Base-by-base conservation (phyloP, 2,797 vertebrate species). In the Acipenser transmontanus region DNA sequence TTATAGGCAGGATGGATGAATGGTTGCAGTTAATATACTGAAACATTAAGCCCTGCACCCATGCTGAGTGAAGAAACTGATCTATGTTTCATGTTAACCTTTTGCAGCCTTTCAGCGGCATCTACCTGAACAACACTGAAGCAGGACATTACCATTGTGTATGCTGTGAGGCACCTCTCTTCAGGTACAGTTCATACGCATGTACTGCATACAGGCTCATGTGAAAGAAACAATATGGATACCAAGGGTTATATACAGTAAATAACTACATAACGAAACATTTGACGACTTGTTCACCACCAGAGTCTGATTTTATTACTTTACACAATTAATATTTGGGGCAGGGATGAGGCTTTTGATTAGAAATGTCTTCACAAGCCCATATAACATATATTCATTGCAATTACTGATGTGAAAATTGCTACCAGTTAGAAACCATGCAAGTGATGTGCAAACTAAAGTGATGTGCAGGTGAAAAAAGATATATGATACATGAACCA, bases 21-120 rank as follows among this genome's bases (percentile, higher is more conserved):
- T 65, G 11, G 56, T 10, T 63, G 2, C 6, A 6, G 50, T n/a
- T 57, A 7, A 11, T n/a, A 11, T 1, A 7, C 54, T 57, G 54
- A 57, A 57, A 57, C 11, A n/a, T 57, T 57, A 7, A 57, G n/a
- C 54, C 54, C 11, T 57, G 54, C 54, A 11, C 1, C 11, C 54
- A 10, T 62, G 7, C 12, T 62, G 11, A 12, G 48, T 47, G 48
- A 7, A 17, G 7, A 57, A 14, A 10, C 52, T 34, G 60, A 17
- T 64, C 50, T 68, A 14, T 73, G 56, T 34, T 34, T 34, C 34
- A 34, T 34, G 34, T 34, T 34, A 34, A 34, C 34, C 52, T 56
- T 69, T 74, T 77, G 52, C 76, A 98, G 94, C 93, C 94, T 20
- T 97, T 97, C 80, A 96, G 92, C 81, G 93, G 93, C 62, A 88